Base-by-base conservation (phyloP, 2,888 invertebrate genomes). In the Cryptocheilus praepositus region DNA sequence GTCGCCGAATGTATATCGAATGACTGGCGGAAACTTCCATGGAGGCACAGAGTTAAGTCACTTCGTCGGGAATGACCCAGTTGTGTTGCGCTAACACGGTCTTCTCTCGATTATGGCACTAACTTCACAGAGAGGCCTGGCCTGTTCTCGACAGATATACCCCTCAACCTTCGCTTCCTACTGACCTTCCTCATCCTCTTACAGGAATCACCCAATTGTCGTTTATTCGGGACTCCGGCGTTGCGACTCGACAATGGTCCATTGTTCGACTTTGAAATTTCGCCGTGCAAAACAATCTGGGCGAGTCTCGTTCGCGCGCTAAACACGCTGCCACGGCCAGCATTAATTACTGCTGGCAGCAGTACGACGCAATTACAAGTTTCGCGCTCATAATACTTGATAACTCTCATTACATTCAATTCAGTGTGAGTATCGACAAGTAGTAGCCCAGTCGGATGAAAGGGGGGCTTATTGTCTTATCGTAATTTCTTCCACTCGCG, bases 41-140 rank as follows among this genome's bases (percentile, higher is more conserved):
- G 13, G 25, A 8, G 44, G 46, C 21, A 15, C 36, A 21, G 56
- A 74, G 62, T 67, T 66, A 56, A 61, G 52, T 66, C 65, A 71
- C 75, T 71, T 67, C 54, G 61, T 59, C 52, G 56, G 46, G 64
- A n/a, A 57, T 71, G 77, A 77, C 77, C 78, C 67, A 77, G 70
- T 74, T 77, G 67, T 59, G 57, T 59, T 62, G 7, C 45, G 44
- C 54, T 63, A 69, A 67, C 63, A 57, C 46, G 36, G 11, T 11
- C 36, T 43, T 54, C 59, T 60, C 65, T 69, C 65, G 69, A 77
- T 71, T 74, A 77, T 61, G 60, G 56, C 60, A 61, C 67, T 65
- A 74, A 73, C 67, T 77, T 70, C 49, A 51, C 3, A 69, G 46
- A 67, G 70, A 70, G 61, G 66, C 55, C 57, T 43, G 57, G 52